A percentile compares a stretch with the other conserved stretches of the same genome.
Conservation (phyloP, 2,113 vertebrate species). For the Platycercus adscitus region DNA sequence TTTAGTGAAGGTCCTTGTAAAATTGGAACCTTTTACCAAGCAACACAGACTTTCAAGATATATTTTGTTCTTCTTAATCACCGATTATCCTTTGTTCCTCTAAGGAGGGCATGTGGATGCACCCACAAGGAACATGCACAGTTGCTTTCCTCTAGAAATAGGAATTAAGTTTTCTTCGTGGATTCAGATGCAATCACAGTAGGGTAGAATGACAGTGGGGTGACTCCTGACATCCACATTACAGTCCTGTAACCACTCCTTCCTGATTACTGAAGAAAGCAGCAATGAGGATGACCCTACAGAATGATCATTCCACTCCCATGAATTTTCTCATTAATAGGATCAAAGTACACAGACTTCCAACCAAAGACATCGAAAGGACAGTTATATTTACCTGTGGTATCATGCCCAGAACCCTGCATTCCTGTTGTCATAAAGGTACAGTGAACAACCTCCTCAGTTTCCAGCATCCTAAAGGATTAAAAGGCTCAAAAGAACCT, state of each 20-base stretch:
- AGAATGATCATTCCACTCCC: not conserved
- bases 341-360: not conserved
- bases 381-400: not conserved
- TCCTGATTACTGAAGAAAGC: not conserved
- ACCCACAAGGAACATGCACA: not conserved
- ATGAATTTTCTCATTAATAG: not conserved
- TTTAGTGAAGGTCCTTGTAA: not conserved
- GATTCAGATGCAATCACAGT: not conserved
- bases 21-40: not conserved
- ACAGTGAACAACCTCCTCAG: not conserved
- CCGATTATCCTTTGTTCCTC: not conserved
- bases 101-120: not conserved
- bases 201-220: not conserved
- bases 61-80: not conserved
- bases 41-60: not conserved
- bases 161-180: not conserved
- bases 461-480: not conserved
- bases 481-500: not conserved
- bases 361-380: not conserved
- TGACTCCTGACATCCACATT: not conserved
- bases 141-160: not conserved
- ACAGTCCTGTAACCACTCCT: not conserved
- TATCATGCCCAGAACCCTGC: not conserved
- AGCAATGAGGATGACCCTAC: not conserved
- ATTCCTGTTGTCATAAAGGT: not conserved